These are phyloP conservation scores for Rhynchotus rufescens DNA, from an alignment of 2,797 vertebrate genomes.

Conservation along the genomic window DNA sequence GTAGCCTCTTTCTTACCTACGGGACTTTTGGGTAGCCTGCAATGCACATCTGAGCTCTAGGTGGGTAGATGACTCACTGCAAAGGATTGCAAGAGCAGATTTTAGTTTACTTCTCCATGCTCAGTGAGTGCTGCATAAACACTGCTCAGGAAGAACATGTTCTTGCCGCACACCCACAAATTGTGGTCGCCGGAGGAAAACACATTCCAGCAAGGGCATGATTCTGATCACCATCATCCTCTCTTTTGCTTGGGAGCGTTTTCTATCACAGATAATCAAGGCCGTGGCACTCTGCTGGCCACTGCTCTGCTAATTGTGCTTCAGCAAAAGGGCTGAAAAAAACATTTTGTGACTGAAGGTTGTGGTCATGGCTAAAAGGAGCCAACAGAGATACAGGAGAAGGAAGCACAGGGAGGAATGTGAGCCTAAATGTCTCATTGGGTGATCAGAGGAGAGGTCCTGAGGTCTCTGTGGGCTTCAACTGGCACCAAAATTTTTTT, in stretches of 20 bases:
- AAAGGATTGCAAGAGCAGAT: not conserved
- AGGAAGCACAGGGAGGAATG: not conserved
- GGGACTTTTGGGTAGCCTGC: not conserved
- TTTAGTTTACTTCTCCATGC: not conserved
- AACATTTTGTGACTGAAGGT: not conserved
- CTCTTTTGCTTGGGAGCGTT: not conserved
- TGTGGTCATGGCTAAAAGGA: not conserved
- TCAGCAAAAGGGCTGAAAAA: not conserved
- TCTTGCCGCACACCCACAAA: rapidly evolving
- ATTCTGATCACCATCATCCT: not conserved
- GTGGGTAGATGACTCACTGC: not conserved
- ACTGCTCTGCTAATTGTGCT: not conserved
- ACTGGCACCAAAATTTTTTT: not conserved
- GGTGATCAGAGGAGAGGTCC: not conserved
- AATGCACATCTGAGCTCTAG: not conserved
- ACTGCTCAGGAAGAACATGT: not conserved
- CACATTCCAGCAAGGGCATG: not conserved
- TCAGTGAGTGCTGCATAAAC: not conserved
- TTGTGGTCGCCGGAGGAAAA: not conserved
- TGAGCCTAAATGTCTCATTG: not conserved
- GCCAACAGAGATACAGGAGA: not conserved
- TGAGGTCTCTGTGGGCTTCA: not conserved
- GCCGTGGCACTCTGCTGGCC: not conserved
- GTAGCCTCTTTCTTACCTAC: rapidly evolving
- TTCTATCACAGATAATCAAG: not conserved